phyloP scores from a whole-genome alignment of 1,140 invertebrate species.

The Kradibia gibbosae region DNA sequence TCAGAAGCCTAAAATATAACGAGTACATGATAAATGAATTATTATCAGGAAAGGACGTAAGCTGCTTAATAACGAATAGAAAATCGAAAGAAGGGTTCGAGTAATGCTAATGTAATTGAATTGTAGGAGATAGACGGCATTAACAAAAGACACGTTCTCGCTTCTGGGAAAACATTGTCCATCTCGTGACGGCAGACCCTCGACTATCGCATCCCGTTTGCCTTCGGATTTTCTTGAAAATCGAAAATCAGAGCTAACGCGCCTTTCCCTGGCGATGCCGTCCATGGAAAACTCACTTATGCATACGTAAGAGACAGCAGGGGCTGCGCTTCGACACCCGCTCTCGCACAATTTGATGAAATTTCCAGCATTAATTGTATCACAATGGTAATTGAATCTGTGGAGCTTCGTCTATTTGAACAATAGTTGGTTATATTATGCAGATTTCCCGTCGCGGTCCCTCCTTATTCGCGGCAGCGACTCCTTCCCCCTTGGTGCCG shows the following conservation, averaged over 20 bases:
- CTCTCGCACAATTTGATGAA: conserved; percentile 73
- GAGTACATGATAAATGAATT: not conserved
- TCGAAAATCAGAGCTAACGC: conserved; percentile 57
- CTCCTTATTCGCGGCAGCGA: conserved; percentile 43
- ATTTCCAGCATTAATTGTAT: conserved; percentile 75
- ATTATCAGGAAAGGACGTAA: not conserved
- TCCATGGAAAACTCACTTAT: conserved; percentile 61
- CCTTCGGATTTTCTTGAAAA: conserved; percentile 56
- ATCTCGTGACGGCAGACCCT: conserved; percentile 37
- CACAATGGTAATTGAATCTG: conserved; percentile 74
- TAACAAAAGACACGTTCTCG: conserved; percentile 38
- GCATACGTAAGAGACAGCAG: conserved; percentile 65
- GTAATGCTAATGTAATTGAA: conserved; percentile 39
- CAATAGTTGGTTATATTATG: conserved; percentile 75
- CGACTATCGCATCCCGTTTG: conserved; percentile 53
- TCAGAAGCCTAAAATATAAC: not conserved
- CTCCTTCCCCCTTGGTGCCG: conserved; percentile 43
- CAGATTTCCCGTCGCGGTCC: conserved; percentile 70
- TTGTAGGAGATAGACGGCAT: conserved; percentile 32
- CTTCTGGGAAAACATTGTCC: conserved; percentile 44
- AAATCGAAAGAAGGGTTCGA: not conserved
- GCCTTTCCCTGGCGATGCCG: not conserved
- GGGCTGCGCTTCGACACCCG: conserved; percentile 49
- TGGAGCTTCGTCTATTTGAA: conserved; percentile 73
- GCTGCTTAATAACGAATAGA: conserved; percentile 1